Conservation (phyloP, 2,888 invertebrate genomes). For the Papilio gigon region DNA sequence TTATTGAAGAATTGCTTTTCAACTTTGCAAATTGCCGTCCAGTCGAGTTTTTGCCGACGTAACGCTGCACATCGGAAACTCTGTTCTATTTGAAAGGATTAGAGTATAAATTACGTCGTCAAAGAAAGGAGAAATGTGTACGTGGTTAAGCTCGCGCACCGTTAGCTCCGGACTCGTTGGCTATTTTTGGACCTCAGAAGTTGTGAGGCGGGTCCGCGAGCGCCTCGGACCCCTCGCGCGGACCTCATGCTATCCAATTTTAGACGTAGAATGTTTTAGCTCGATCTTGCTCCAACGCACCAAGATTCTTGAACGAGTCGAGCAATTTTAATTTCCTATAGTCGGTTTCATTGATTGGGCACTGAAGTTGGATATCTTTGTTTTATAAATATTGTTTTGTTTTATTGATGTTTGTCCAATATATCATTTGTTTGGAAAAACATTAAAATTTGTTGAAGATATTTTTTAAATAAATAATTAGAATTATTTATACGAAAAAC, state of each 20-base stretch:
- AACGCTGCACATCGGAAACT: constrained; percentile 46
- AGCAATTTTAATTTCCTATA: constrained; percentile 35
- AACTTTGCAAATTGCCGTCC: constrained; percentile 39
- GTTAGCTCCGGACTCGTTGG: constrained; percentile 58
- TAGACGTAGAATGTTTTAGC: constrained; percentile 48
- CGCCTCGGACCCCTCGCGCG: constrained; percentile 54
- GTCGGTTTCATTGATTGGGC: constrained; percentile 35
- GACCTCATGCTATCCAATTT: constrained; percentile 55
- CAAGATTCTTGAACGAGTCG: constrained; percentile 20
- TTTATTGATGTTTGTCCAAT: background rate
- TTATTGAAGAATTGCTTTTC: constrained; percentile 42
- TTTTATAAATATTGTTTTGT: constrained; percentile 29
- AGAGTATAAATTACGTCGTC: constrained; percentile 62
- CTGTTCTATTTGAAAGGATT: constrained; percentile 43
- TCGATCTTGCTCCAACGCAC: constrained; percentile 29
- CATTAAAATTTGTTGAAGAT: background rate
- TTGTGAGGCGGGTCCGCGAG: constrained; percentile 57
- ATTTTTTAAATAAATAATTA: background rate
- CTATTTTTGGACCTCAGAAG: constrained; percentile 73
- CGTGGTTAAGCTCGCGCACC: constrained; percentile 63
- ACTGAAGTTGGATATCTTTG: constrained; percentile 1
- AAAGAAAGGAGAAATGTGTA: constrained; percentile 74
- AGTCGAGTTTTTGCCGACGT: constrained; percentile 36
- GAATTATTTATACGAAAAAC: background rate
- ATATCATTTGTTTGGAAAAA: background rate